These are phyloP conservation scores for Imbricaverruca yamaguchii DNA, from an alignment of 2,888 invertebrate species.

Conservation along the genomic window DNA sequence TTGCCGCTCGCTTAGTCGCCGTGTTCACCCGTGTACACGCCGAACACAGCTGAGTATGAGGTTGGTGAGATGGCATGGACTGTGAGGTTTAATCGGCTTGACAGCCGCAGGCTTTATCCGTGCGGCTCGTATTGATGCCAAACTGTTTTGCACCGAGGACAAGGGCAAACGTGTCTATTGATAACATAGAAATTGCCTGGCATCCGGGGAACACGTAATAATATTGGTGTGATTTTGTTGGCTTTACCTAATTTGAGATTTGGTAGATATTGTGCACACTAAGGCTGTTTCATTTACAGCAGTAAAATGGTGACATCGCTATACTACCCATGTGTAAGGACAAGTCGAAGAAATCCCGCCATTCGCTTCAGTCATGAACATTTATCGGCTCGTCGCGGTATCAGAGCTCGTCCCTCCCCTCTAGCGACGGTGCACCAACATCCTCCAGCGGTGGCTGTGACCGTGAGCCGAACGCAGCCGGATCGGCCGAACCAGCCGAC, in stretches of 20 bases:
- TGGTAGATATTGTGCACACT: too few species aligned
- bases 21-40: not conserved
- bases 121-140: not conserved
- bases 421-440: not conserved
- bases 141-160: not conserved
- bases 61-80: not conserved
- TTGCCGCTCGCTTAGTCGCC: not conserved
- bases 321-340: too few species aligned
- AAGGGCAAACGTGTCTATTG: not conserved
- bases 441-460: not conserved
- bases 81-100: too few species aligned
- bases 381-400: not conserved
- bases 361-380: not conserved
- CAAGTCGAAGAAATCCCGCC: too few species aligned
- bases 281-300: too few species aligned
- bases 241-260: too few species aligned
- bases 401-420: not conserved
- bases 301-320: too few species aligned
- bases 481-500: not conserved
- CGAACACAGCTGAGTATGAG: not conserved
- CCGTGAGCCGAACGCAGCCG: not conserved
- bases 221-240: too few species aligned
- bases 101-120: too few species aligned
- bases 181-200: too few species aligned
- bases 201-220: too few species aligned